Evolutionary conservation across 2,797 vertebrate species (phyloP), one percentile per base, ranked within the genome.

Genomic region (Mormyrops attenuatus): DNA sequence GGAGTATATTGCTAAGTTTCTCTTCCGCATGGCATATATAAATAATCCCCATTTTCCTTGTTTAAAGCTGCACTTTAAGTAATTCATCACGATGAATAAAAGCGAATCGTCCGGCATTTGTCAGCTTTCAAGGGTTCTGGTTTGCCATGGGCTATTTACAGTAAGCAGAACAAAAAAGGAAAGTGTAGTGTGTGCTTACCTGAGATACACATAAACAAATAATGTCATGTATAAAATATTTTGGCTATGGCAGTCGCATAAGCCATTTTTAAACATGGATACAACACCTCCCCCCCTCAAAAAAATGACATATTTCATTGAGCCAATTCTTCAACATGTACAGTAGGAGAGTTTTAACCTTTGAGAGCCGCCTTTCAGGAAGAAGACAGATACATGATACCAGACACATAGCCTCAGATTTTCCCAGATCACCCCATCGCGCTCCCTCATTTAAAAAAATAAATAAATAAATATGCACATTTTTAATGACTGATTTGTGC

Each of bases 301-400:
- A 20, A 57, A 60, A 22, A n/a, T 11, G 53, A 66, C 57, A 41
- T n/a, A 22, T 88, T 63, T 63, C 63, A 50, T 20, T 26, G 44
- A 88, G 38, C 63, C 22, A 30, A 53, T 89, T 85, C 6, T 44
- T n/a, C 49, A 38, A 8, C 86, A 20, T 0, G 9, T 53, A 30
- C 26, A 30, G 26, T 30, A 53, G 22, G 77, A 91, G 7, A n/a
- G 69, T 63, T 89, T 88, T 0, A 66, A 55, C 60, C 73, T 30
- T 20, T 90, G 89, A 92, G 89, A 80, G 63, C 89, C 89, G 73
- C 88, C 89, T 89, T 91, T 91, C 89, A 91, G 9, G 73, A 91
- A 84, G 88, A 66, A 91, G 69, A 66, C 89, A 90, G 30, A 44
- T 91, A 89, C 89, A 47, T 53, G 90, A 89, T 80, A 84, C 22